Conservation (phyloP, 2,797 vertebrate genomes). For the Discoglossus pictus region DNA sequence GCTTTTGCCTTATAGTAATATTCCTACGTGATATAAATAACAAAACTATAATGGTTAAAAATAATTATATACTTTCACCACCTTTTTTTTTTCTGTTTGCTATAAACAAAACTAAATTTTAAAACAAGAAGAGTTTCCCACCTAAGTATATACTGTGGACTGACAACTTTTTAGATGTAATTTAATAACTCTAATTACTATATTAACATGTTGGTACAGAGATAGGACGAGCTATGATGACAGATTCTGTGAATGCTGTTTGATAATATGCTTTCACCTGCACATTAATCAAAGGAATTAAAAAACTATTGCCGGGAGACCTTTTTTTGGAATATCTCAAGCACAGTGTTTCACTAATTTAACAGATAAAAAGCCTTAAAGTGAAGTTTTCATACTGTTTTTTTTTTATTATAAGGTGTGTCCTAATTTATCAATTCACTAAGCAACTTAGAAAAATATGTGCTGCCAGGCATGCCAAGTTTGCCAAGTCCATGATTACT, state of each 20-base stretch:
- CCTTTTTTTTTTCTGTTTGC: too few species aligned
- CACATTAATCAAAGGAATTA: slow-evolving; percentile 27
- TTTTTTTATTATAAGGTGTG: slow-evolving; percentile 43
- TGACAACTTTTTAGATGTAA: too few species aligned
- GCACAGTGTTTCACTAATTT: slow-evolving; percentile 13
- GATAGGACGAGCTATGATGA: slow-evolving; percentile 10
- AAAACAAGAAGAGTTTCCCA: too few species aligned
- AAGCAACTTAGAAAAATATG: slow-evolving; percentile 40
- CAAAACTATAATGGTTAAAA: too few species aligned
- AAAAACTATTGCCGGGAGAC: slow-evolving; percentile 41
- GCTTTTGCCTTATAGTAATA: too few species aligned
- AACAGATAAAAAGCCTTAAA: slow-evolving; percentile 42
- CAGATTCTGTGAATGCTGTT: neutral
- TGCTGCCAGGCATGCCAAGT: slow-evolving; percentile 49
- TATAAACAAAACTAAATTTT: too few species aligned
- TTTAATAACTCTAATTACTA: too few species aligned
- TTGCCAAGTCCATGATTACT: slow-evolving; percentile 48
- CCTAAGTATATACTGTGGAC: too few species aligned
- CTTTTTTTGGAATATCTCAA: slow-evolving; percentile 27
- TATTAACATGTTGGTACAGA: slow-evolving; percentile 34
- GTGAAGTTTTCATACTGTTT: slow-evolving; percentile 23
- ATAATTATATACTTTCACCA: too few species aligned
- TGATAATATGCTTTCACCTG: slow-evolving; percentile 28
- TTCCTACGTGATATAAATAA: too few species aligned
- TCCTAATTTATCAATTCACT: slow-evolving; percentile 49